Base-by-base conservation (phyloP, 2,888 invertebrate species). In the Thera obeliscata region DNA sequence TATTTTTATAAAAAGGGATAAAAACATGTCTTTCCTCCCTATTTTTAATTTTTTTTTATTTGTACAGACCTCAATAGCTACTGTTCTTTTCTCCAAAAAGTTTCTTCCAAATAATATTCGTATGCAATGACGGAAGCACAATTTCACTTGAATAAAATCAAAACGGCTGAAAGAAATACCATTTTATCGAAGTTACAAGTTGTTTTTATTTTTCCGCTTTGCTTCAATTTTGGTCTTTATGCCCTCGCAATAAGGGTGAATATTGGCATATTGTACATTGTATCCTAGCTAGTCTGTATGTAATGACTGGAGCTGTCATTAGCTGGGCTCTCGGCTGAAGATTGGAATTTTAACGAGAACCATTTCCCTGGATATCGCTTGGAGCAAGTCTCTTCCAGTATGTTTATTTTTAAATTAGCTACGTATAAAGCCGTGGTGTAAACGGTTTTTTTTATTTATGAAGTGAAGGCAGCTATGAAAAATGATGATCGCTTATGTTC, bases 291-390 rank as follows among this genome's bases (percentile, higher is more conserved):
- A 56, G 60, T 60, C 58, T 49, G 35, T 54, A 77, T 78, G 76
- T 79, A 83, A 83, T 79, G 79, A 81, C 78, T 77, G 73, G 74
- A 73, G 80, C 78, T 77, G 80, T 80, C 81, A 84, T 83, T 85
- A 85, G 78, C 80, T 67, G 43, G 66, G 72, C 72, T 76, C 69
- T 67, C 68, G 69, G 67, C 66, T 72, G 76, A 74, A 84, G 84
- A 86, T 86, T 85, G 85, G 83, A 85, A 85, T 82, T 82, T 83
- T 86, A 84, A 85, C 84, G 85, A 84, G 80, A 73, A 76, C 76
- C 81, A 79, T 83, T 82, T 79, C 74, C 81, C 75, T 76, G 75
- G 74, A 22, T 80, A 77, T 76, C 73, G 68, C 70, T 67, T 50
- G 33, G 49, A 71, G 74, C 66, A 52, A 61, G 43, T 59, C 11